These are phyloP conservation scores for Cephalophus harveyi DNA, from an alignment of 2,113 vertebrate genomes.

Conservation along the genomic window DNA sequence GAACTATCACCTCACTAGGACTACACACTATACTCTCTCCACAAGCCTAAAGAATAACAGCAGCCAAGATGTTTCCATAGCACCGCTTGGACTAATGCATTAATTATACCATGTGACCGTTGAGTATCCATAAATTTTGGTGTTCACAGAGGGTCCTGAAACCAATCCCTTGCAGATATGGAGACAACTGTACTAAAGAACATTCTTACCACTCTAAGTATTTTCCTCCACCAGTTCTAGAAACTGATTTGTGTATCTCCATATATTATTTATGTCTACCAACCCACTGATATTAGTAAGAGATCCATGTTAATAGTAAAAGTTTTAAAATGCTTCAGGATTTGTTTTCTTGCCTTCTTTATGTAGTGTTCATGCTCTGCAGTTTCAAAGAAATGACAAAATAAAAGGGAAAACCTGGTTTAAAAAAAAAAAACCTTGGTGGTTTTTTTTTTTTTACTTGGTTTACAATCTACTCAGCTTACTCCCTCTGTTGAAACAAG, in stretches of 20 bases:
- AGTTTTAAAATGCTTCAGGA: slow-evolving; percentile 15
- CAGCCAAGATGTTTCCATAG: not conserved
- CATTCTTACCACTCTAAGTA: not conserved
- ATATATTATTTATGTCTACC: not conserved
- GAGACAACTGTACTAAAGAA: not conserved
- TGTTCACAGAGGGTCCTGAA: not conserved
- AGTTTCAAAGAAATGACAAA: slow-evolving; percentile 12
- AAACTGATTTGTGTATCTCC: not conserved
- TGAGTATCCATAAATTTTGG: not conserved
- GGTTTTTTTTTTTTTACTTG: not conserved
- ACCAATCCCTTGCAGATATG: not conserved
- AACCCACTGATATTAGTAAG: not conserved
- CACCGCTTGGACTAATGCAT: not conserved
- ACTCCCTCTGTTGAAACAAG: not conserved
- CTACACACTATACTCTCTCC: not conserved
- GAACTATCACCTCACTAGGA: not conserved
- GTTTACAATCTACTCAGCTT: not conserved
- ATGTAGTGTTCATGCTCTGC: not conserved
- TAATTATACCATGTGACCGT: not conserved
- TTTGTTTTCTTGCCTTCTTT: not conserved
- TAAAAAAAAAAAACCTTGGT: not conserved
- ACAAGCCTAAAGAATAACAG: not conserved
- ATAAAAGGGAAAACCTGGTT: slow-evolving; percentile 16
- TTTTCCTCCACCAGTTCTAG: not conserved
- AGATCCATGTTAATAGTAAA: not conserved